Percentiles rank a stretch among this genome's conserved stretches.
Evolutionary conservation across 2,113 vertebrate genomes (phyloP).

Genomic region (Pica pica): DNA sequence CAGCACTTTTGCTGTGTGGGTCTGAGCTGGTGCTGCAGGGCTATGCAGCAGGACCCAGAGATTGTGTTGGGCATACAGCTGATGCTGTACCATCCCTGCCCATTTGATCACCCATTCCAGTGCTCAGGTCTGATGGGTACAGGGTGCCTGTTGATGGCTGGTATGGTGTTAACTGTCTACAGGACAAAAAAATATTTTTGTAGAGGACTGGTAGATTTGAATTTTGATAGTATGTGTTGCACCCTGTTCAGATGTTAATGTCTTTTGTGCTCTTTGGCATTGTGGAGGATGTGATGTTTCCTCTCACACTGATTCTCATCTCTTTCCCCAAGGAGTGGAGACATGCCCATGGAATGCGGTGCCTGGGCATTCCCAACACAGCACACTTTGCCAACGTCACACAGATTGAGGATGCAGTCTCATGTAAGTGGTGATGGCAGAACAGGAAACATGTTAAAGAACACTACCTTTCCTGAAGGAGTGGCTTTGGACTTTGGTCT

Average conservation of each 20-base stretch:
- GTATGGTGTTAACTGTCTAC: background rate
- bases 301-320: background rate
- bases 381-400: constrained; percentile 98
- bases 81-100: background rate
- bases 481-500: background rate
- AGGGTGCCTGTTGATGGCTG: background rate
- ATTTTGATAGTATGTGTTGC: background rate
- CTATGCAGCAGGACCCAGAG: accelerated
- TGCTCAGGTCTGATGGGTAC: background rate
- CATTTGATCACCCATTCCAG: background rate
- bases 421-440: constrained; percentile 76
- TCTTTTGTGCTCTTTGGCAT: accelerated
- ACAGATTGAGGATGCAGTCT: constrained; percentile 96
- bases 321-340: constrained; percentile 86
- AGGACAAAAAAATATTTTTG: background rate
- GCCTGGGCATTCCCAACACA: constrained; percentile 95
- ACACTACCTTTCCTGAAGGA: background rate
- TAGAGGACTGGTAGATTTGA: background rate
- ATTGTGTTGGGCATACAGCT: accelerated
- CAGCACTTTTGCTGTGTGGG: background rate
- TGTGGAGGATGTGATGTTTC: background rate
- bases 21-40: background rate
- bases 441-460: background rate
- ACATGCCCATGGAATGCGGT: constrained; percentile 96
- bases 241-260: background rate